Percentiles rank a stretch among this genome's conserved stretches.
phyloP scores from a whole-genome alignment of 1,140 invertebrate genomes.

The Leguminivora glycinivorella region DNA sequence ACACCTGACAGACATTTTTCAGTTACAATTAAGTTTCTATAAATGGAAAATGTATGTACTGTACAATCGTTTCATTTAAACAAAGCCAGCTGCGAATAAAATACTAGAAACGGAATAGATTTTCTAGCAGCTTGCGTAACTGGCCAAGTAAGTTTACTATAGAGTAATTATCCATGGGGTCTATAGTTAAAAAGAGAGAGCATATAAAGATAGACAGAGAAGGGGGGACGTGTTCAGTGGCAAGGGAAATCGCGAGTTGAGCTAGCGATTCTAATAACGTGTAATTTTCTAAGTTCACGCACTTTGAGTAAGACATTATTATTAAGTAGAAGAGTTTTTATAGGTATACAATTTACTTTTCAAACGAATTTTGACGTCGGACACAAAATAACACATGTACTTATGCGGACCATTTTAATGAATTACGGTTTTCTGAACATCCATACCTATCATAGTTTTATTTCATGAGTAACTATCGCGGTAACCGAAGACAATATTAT shows the following conservation, averaged over 20 bases:
- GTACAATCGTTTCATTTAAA: too few relatives aligned
- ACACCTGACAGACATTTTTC: too few relatives aligned
- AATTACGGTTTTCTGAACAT: too few relatives aligned
- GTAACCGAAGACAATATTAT: too few relatives aligned
- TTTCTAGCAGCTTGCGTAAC: background rate
- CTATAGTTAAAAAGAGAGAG: background rate
- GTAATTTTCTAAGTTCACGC: conserved; percentile 7
- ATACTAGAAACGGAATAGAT: background rate
- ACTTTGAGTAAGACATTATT: background rate
- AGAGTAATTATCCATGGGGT: background rate
- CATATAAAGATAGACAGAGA: background rate
- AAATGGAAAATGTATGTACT: too few relatives aligned
- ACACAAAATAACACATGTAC: too few relatives aligned
- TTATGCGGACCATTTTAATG: too few relatives aligned
- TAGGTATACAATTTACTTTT: background rate
- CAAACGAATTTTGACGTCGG: background rate
- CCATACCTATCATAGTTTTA: too few relatives aligned
- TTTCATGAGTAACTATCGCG: too few relatives aligned
- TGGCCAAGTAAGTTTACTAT: background rate
- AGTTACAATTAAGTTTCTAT: too few relatives aligned
- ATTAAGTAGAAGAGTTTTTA: background rate
- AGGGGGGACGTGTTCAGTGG: background rate
- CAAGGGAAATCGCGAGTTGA: background rate
- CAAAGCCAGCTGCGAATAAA: background rate
- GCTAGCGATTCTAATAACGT: conserved; percentile 6